Evolutionary conservation across 2,888 invertebrate species (phyloP).

Genomic region (Pandemis corylana): DNA sequence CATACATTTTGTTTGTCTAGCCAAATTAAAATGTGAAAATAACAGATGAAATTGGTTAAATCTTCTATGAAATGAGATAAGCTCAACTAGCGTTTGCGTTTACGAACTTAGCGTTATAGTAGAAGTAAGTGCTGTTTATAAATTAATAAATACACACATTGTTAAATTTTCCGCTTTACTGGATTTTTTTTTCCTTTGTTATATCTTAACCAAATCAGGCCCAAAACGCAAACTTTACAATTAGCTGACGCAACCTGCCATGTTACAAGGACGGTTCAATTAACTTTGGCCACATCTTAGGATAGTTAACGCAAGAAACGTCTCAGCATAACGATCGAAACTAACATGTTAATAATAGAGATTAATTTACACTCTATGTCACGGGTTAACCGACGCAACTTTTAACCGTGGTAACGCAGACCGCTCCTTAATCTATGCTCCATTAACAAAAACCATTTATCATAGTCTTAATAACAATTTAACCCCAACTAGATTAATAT

Average conservation of each 20-base stretch:
- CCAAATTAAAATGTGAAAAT: too few species aligned
- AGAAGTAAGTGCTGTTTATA: too few species aligned
- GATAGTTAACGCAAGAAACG: slow-evolving; percentile 19
- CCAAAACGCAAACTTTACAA: neutral
- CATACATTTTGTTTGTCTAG: too few species aligned
- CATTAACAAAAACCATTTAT: slow-evolving; percentile 81
- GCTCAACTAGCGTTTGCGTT: too few species aligned
- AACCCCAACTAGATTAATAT: slow-evolving; percentile 84
- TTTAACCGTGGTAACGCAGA: slow-evolving; percentile 74
- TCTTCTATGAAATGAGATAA: too few species aligned
- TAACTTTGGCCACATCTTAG: slow-evolving; percentile 22
- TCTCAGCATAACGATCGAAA: slow-evolving; percentile 32
- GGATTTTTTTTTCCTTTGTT: too few species aligned
- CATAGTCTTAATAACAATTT: slow-evolving; percentile 85
- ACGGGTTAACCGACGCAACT: slow-evolving; percentile 70
- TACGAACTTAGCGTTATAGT: too few species aligned
- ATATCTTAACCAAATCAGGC: too few species aligned
- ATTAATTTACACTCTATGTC: slow-evolving; percentile 77
- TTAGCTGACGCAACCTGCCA: neutral
- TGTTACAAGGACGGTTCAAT: slow-evolving; percentile 18
- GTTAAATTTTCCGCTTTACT: too few species aligned
- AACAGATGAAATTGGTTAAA: too few species aligned
- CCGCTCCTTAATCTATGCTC: slow-evolving; percentile 80
- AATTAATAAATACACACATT: too few species aligned
- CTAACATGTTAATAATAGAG: slow-evolving; percentile 76